phyloP scores from a whole-genome alignment of 2,113 vertebrate species.

The Lasiurus borealis region DNA sequence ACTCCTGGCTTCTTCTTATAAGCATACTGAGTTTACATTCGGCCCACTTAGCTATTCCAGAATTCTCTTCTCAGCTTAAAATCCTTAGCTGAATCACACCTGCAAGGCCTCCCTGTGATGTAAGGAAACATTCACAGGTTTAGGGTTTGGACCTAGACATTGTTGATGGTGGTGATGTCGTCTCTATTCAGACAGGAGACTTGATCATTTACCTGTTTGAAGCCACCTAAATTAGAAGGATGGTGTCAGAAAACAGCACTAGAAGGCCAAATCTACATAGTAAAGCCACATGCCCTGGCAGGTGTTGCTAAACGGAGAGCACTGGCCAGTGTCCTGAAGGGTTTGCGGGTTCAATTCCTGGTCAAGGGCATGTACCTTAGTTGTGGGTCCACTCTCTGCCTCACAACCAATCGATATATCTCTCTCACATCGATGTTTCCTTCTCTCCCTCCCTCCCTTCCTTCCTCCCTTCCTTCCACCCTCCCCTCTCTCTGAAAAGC shows the following conservation, averaged over 20 bases:
- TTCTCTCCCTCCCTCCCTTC: no score
- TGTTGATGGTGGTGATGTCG: neutral
- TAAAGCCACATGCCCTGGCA: neutral
- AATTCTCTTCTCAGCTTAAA: neutral
- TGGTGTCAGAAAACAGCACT: neutral
- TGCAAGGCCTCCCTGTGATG: neutral
- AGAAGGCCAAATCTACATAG: neutral
- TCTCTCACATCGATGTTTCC: no score
- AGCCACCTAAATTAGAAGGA: constrained; percentile 1
- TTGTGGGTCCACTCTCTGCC: no score
- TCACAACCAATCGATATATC: no score
- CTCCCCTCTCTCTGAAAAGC: no score
- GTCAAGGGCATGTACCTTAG: no score
- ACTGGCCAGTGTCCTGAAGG: no score
- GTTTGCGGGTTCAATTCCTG: no score
- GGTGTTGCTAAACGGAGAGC: no score
- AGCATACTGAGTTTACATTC: neutral
- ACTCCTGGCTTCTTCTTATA: neutral
- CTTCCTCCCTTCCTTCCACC: no score
- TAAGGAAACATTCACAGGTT: neutral
- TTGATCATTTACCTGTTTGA: neutral
- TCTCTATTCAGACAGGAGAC: neutral
- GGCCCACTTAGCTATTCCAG: neutral
- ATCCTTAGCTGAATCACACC: neutral
- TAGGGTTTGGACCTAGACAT: neutral